Base-by-base conservation (phyloP, 2,797 vertebrate genomes). In the Linurgus olivaceus region DNA sequence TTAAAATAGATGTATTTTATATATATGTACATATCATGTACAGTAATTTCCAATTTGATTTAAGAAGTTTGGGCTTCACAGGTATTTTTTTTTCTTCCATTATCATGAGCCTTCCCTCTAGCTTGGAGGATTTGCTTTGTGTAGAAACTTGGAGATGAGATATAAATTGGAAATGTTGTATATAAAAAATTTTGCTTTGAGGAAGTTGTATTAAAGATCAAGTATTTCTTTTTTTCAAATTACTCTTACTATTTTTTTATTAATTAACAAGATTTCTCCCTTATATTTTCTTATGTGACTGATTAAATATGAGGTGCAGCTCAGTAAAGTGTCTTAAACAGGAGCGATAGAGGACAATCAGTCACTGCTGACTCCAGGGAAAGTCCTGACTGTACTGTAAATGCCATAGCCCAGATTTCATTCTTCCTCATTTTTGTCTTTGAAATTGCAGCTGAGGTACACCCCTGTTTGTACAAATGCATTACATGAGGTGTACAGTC, bases 51-150 rank as follows among this genome's bases (percentile, higher is more conserved):
- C 29, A 66, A 13, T 85, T 90, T 88, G 37, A 76, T 91, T 91
- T 91, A 95, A 94, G 79, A 94, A 57, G 5, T 83, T 78, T 76
- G 86, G 29, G 42, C 40, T 17, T 93, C 80, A 83, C 55, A 95
- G 31, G 65, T 91, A 67, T 91, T 54, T 38, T 44, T 38, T 44
- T 55, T 79, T 94, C 80, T 95, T 94, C 89, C 62, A 66, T 80
- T 78, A 52, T 71, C 52, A 47, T 71, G 75, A 66, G 35, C 77
- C 54, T 37, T 88, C 8, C 73, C 28, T 86, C 29, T 38, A 50
- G 33, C 17, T 12, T 91, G 63, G 82, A 97, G 78, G 83, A 94
- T 20, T 7, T 7, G 16, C 42, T 51, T 95, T 90, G n/a, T 90
- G 33, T 77, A 90, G 88, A 83, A 23, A 61, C 72, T 51, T 71